Conservation (phyloP, 2,113 vertebrate genomes). For the Rhagologus leucostigma region DNA sequence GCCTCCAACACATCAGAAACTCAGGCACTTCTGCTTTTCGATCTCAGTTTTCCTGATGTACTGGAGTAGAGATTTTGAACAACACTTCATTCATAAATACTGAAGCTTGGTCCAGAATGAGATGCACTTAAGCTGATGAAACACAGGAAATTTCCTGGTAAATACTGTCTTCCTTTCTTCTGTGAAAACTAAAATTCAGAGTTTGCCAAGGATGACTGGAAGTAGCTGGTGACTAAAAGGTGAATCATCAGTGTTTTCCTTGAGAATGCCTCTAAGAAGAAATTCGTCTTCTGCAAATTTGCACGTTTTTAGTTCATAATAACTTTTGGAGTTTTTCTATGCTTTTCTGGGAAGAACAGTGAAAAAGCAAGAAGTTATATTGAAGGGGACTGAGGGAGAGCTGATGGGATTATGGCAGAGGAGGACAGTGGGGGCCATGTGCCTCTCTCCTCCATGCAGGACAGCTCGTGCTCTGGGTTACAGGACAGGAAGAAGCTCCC, state of each 20-base stretch:
- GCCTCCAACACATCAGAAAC: neutral
- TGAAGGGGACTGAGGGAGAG: neutral
- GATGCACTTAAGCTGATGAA: neutral
- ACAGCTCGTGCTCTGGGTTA: fast-evolving
- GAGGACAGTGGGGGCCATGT: neutral
- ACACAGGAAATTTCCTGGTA: neutral
- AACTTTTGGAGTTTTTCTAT: neutral
- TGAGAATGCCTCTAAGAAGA: neutral
- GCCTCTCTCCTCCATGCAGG: fast-evolving
- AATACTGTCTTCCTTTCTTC: neutral
- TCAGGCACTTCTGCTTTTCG: neutral
- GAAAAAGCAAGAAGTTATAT: neutral
- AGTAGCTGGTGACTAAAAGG: neutral
- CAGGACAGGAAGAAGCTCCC: neutral
- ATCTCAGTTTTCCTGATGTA: neutral
- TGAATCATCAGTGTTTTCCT: neutral
- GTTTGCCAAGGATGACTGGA: neutral
- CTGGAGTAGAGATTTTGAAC: neutral
- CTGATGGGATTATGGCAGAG: neutral
- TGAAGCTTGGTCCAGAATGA: neutral
- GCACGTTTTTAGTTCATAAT: neutral
- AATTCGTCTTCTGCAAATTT: neutral
- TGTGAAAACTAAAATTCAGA: neutral
- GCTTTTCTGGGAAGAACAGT: neutral
- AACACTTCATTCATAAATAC: neutral